Evolutionary conservation across 2,113 vertebrate genomes (phyloP), one percentile per base, ranked within the genome.

Genomic region (Macrotis lagotis): DNA sequence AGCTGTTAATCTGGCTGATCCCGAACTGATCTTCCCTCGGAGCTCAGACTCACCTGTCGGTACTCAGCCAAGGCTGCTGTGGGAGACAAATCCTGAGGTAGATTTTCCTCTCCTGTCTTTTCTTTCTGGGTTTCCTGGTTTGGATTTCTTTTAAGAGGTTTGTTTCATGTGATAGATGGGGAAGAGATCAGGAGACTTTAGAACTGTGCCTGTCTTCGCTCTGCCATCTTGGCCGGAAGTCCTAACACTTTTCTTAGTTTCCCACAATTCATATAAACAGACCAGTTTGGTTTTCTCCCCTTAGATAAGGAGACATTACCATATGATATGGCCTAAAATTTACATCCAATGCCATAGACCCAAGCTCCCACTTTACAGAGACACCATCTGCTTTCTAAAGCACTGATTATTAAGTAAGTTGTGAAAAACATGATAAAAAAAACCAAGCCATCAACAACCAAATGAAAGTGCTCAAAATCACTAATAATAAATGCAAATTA

Each of bases 381-480:
- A 97, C 94, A 96, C 96, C 25, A 49, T 91, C n/a, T 97, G 97
- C 97, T 98, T 98, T 97, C 96, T 88, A 90, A 98, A 98, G 98
- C 98, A 98, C 92, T 97, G 96, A 1, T 94, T 94, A 97, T 25
- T 1, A 97, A 98, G 98, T 55, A 88, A 95, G 92, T 96, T 96
- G 96, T 97, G 92, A 96, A 98, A 97, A 98, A 97, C 74, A 97
- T n/a, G n/a, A n/a, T n/a, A n/a, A 66, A 59, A 37, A 66, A 44
- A 83, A 74, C 5, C 19, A 83, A 83, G 16, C 66, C 8, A 83
- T 83, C 19, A 83, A 24, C 19, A 24, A 44, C n/a, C 19, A 44
- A 22, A 22, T 83, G n/a, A 83, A 83, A 83, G 6, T 83, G 26
- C 19, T 44, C 37, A 44, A 83, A 83, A 83, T 24, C 26, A 24